Evolutionary conservation across 2,888 invertebrate genomes (phyloP).

Genomic region (Nemotelus nigrinus): DNA sequence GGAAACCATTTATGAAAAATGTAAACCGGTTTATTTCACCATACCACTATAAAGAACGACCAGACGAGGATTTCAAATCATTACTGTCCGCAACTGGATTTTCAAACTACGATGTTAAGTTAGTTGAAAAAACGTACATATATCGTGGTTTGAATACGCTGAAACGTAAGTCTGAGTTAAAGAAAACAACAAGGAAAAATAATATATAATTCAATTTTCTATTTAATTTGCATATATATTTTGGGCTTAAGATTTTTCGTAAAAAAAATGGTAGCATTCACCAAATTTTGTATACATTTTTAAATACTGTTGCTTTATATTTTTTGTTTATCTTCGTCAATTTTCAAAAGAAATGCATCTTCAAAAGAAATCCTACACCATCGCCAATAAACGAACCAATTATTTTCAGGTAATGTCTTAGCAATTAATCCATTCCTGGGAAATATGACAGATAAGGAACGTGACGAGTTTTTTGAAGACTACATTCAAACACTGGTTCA

Average conservation of each 20-base stretch:
- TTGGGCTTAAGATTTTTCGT: too few species aligned
- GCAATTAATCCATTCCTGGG: conserved; percentile 78
- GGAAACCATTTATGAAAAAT: conserved; percentile 74
- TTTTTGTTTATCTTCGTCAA: too few species aligned
- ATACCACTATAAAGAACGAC: conserved; percentile 72
- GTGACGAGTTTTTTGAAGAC: conserved; percentile 72
- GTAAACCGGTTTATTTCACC: conserved; percentile 74
- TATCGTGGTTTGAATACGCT: conserved; percentile 69
- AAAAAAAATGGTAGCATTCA: too few species aligned
- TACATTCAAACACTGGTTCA: conserved; percentile 67
- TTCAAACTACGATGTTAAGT: conserved; percentile 69
- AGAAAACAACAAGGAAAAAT: too few species aligned
- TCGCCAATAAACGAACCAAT: too few species aligned
- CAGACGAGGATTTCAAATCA: conserved; percentile 68
- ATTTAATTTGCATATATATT: too few species aligned
- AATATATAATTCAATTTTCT: too few species aligned
- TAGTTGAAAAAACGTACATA: conserved; percentile 69
- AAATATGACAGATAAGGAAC: conserved; percentile 69
- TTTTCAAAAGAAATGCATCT: too few species aligned
- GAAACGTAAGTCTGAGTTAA: conserved; percentile 66
- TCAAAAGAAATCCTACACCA: too few species aligned
- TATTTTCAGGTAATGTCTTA: conserved; percentile 69
- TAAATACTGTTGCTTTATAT: too few species aligned
- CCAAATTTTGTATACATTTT: too few species aligned
- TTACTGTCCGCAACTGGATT: conserved; percentile 72